Conservation (phyloP, 2,113 vertebrate genomes). For the Xyliphius kryptos region DNA sequence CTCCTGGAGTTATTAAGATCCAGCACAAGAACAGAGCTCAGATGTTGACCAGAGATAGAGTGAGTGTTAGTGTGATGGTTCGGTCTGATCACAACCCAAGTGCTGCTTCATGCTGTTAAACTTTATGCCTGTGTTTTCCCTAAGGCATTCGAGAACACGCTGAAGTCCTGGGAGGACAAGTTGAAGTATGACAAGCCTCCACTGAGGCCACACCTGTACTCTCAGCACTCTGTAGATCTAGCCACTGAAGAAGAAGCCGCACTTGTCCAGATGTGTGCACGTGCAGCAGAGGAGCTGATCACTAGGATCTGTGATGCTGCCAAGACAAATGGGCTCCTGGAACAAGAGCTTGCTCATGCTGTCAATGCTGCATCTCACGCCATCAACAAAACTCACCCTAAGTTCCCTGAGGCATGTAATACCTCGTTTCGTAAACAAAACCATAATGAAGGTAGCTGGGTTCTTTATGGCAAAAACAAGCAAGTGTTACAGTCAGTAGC, state of each 20-base stretch:
- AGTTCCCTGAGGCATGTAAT: conserved; percentile 84
- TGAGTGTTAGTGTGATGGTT: too few relatives aligned
- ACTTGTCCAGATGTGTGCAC: conserved; percentile 82
- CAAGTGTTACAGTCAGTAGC: too few relatives aligned
- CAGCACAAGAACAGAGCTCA: conserved; percentile 96
- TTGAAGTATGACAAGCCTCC: conserved; percentile 86
- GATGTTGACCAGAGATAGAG: conserved; percentile 94
- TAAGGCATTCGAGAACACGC: conserved; percentile 92
- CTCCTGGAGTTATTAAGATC: conserved; percentile 93
- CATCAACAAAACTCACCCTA: conserved; percentile 92
- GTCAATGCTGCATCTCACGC: conserved; percentile 97
- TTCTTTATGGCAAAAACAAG: too few relatives aligned
- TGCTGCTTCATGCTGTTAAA: background rate
- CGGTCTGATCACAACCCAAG: too few relatives aligned
- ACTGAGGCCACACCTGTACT: conserved; percentile 81
- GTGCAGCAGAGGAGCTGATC: conserved; percentile 90
- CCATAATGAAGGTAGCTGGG: too few relatives aligned
- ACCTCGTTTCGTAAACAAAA: background rate
- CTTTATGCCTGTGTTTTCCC: conserved; percentile 20
- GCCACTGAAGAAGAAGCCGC: conserved; percentile 82
- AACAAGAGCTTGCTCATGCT: conserved; percentile 94
- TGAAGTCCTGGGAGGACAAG: conserved; percentile 98
- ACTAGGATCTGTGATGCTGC: conserved; percentile 98
- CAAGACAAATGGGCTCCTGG: conserved; percentile 82
- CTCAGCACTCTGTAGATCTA: conserved; percentile 84